Conservation (phyloP, 2,113 vertebrate genomes). For the Rhabdornis inornatus region DNA sequence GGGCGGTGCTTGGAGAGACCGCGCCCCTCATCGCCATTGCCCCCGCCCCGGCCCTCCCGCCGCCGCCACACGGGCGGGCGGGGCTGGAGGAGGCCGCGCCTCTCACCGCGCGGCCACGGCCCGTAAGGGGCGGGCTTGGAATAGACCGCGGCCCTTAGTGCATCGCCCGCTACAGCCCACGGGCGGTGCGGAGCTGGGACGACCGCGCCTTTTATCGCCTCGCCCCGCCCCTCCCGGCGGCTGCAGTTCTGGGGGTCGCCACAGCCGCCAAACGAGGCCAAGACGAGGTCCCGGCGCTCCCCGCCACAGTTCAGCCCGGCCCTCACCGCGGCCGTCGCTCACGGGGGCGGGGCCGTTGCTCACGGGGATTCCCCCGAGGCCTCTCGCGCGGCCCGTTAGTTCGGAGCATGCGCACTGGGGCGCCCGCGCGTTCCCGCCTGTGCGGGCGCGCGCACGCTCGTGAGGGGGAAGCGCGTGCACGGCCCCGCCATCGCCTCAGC, state of each 20-base stretch:
- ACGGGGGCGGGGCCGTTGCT: background rate
- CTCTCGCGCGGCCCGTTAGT: background rate
- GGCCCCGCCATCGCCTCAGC: rapidly evolving
- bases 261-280: background rate
- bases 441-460: no score
- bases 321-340: background rate
- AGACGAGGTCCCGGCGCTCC: background rate
- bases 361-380: background rate
- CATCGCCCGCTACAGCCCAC: no score
- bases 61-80: background rate
- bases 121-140: background rate
- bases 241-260: background rate
- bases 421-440: background rate
- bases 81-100: background rate
- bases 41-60: background rate
- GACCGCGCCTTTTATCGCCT: background rate
- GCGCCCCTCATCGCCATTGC: background rate
- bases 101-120: background rate
- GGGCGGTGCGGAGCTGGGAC: background rate
- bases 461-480: background rate
- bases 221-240: background rate
- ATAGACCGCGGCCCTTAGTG: background rate
- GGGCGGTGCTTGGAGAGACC: rapidly evolving
- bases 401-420: background rate
- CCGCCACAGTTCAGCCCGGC: background rate